These are phyloP conservation scores for Charadrius vociferus DNA, from an alignment of 2,113 vertebrate genomes.

Conservation along the genomic window DNA sequence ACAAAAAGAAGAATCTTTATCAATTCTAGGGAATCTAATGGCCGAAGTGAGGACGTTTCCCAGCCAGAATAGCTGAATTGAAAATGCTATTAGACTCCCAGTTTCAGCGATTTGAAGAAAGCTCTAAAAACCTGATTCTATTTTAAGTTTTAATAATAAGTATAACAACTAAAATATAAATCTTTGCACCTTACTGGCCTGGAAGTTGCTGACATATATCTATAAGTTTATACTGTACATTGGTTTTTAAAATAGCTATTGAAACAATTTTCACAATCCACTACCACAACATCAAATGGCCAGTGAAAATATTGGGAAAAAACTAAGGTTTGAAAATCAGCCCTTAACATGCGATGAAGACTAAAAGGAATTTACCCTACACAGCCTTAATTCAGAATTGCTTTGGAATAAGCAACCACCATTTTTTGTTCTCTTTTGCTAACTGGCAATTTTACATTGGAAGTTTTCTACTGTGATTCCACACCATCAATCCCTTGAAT, in stretches of 20 bases:
- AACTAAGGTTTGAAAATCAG: background rate
- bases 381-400: background rate
- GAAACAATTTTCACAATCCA: background rate
- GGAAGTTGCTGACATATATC: background rate
- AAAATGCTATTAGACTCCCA: background rate
- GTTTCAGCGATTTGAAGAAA: background rate
- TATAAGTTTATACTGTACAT: background rate
- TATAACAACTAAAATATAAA: background rate
- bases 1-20: background rate
- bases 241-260: background rate
- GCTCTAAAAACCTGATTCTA: background rate
- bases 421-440: background rate
- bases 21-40: background rate
- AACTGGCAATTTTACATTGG: background rate
- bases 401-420: background rate
- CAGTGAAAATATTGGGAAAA: background rate
- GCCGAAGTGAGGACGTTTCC: background rate
- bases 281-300: fast-evolving
- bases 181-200: background rate
- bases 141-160: background rate
- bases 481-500: background rate
- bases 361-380: background rate
- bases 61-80: background rate
- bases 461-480: background rate
- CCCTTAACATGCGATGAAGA: background rate